These are phyloP conservation scores for Iphiclides podalirius DNA, from an alignment of 2,888 invertebrate genomes.

Conservation along the genomic window DNA sequence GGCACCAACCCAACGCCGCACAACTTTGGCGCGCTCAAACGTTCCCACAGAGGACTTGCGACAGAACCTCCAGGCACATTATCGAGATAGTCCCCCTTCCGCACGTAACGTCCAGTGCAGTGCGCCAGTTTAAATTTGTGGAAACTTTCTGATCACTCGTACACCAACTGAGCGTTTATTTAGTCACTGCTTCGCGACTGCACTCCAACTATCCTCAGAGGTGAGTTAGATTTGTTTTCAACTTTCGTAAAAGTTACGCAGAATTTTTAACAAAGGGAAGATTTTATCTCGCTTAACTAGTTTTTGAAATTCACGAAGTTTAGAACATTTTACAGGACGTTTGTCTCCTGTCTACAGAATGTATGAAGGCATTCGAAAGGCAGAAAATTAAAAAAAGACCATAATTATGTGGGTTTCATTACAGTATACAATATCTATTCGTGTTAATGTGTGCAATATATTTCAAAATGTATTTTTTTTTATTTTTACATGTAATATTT, in stretches of 20 bases:
- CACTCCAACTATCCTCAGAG: background rate
- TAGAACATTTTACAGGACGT: too few relatives aligned
- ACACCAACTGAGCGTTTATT: background rate
- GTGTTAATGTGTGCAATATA: too few relatives aligned
- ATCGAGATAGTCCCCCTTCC: constrained; percentile 29
- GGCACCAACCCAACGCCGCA: constrained; percentile 58
- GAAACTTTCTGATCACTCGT: constrained; percentile 4
- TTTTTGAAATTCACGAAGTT: too few relatives aligned
- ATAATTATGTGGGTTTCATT: too few relatives aligned
- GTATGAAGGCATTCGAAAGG: too few relatives aligned
- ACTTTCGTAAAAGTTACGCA: background rate
- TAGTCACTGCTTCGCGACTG: background rate
- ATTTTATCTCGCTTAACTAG: background rate
- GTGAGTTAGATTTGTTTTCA: too few relatives aligned
- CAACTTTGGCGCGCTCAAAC: constrained; percentile 74
- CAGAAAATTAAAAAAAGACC: too few relatives aligned
- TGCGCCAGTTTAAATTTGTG: constrained; percentile 13
- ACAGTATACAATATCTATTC: too few relatives aligned
- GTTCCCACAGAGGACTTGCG: constrained; percentile 58
- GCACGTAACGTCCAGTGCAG: constrained; percentile 30
- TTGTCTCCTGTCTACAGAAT: too few relatives aligned
- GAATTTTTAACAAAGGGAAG: background rate
- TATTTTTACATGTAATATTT: too few relatives aligned
- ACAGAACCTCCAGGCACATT: constrained; percentile 36
- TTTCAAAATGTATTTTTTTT: too few relatives aligned